Percentiles rank a stretch among this genome's conserved stretches.
Evolutionary conservation across 2,797 vertebrate genomes (phyloP).

Genomic region (Amniataba percoides): DNA sequence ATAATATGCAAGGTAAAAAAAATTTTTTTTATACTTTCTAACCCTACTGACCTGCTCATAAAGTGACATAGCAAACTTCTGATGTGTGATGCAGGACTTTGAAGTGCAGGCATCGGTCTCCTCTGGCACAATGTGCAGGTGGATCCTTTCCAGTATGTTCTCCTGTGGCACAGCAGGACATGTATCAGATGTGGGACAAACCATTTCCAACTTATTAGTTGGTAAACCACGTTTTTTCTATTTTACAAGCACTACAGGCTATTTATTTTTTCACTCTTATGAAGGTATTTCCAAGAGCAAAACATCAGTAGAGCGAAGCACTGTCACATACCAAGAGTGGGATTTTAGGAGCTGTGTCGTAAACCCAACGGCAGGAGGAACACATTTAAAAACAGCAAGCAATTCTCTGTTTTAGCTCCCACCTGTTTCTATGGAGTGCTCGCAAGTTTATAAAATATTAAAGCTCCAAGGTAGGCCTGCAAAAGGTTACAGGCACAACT

Average conservation of each 20-base stretch:
- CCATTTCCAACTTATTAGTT: neutral
- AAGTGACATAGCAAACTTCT: conserved; percentile 98
- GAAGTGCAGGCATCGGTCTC: conserved; percentile 95
- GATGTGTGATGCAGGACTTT: conserved; percentile 96
- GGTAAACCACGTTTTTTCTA: neutral
- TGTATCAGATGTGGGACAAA: conserved; percentile 15
- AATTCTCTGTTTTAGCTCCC: conserved; percentile 22
- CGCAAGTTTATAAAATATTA: conserved; percentile 70
- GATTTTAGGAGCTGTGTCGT: neutral
- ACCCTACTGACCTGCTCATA: conserved; percentile 93
- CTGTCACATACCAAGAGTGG: neutral
- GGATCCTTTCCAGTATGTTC: conserved; percentile 96
- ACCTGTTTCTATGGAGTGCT: conserved; percentile 49
- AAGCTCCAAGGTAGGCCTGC: conserved; percentile 50
- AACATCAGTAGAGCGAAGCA: neutral
- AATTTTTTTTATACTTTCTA: neutral
- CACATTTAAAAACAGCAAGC: conserved; percentile 21
- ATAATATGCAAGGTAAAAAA: neutral
- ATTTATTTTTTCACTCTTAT: neutral
- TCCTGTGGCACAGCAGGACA: conserved; percentile 85
- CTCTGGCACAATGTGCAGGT: conserved; percentile 94
- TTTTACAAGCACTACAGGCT: conserved; percentile 3
- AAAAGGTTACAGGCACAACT: conserved; percentile 58
- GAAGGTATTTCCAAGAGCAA: conserved; percentile 14
- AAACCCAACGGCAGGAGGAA: conserved; percentile 29